These are phyloP conservation scores for Mesoclemmys tuberculata DNA, from an alignment of 2,113 vertebrate genomes.

Conservation along the genomic window DNA sequence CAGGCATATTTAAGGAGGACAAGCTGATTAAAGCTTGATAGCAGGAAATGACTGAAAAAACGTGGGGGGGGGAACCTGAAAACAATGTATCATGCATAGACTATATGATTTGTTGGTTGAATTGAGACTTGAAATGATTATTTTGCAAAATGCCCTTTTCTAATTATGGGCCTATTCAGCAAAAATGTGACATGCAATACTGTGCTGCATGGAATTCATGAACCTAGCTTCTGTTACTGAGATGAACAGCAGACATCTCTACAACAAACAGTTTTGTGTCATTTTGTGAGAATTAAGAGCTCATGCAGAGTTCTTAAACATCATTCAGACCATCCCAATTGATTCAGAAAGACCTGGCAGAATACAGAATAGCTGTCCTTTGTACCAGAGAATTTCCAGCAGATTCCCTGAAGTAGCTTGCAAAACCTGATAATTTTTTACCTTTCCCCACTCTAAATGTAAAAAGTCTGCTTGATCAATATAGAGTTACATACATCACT, in stretches of 20 bases:
- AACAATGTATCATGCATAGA: conserved; percentile 66
- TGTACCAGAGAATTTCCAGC: neutral
- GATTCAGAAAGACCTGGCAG: neutral
- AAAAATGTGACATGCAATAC: conserved; percentile 55
- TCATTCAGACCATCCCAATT: neutral
- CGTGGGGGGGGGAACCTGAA: neutral
- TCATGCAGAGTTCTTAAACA: neutral
- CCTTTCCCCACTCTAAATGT: neutral
- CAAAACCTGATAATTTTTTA: neutral
- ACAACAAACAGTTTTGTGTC: neutral
- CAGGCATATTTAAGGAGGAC: conserved; percentile 47
- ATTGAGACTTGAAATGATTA: conserved; percentile 52
- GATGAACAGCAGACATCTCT: neutral
- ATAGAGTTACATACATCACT: neutral
- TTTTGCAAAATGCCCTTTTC: conserved; percentile 46
- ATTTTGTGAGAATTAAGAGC: neutral
- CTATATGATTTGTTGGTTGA: conserved; percentile 67
- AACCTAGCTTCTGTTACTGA: neutral
- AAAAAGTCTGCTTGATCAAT: neutral
- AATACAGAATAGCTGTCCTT: neutral
- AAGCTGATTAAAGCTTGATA: conserved; percentile 56
- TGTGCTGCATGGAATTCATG: neutral
- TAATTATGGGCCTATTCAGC: conserved; percentile 77
- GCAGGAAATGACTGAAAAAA: conserved; percentile 26
- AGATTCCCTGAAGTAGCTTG: neutral